Base-by-base conservation (phyloP, 2,113 vertebrate genomes). In the Eupsittula cactorum region DNA sequence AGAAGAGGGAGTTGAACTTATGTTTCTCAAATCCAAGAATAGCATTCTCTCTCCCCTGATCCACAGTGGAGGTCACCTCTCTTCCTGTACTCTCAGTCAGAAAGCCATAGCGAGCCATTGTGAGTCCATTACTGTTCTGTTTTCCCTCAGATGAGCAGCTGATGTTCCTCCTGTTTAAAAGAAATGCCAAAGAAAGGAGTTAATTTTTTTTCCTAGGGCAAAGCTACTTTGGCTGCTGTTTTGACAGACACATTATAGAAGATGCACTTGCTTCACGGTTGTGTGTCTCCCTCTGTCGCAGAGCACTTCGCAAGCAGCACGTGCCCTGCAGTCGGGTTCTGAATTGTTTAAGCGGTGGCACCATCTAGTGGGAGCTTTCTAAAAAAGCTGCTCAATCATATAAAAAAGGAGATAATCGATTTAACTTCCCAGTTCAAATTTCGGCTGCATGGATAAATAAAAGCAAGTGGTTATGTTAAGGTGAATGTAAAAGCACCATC, bases 301-400 rank as follows among this genome's bases (percentile, higher is more conserved):
- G 29, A 0, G 0, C 13, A 6, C 13, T 46, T 39, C 9, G 21
- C 44, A 33, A 16, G 57, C 9, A 5, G 21, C 28, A 7, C 1
- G 1, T 31, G 16, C 46, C 3, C 7, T 7, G 6, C 24, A 29
- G 31, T 27, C 16, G 15, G 18, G 46, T 59, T 75, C 19, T 29
- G 14, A 64, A 86, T 92, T 91, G 44, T 70, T 94, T 87, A 88
- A 86, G 41, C 64, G 86, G 24, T 68, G 60, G 17, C 83, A 69
- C 96, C 96, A 95, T 82, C 96, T 96, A 92, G 86, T 79, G 96
- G 93, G 41, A 55, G 5, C 0, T n/a, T 53, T 82, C 68, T 4
- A 0, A 16, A 79, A 78, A 42, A 53, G 7, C 20, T 11, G 47
- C 16, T 59, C 35, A 44, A 24, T 68, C 29, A 3, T 29, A 39